Conservation (phyloP, 2,888 invertebrate genomes). For the Autographa pulchrina region DNA sequence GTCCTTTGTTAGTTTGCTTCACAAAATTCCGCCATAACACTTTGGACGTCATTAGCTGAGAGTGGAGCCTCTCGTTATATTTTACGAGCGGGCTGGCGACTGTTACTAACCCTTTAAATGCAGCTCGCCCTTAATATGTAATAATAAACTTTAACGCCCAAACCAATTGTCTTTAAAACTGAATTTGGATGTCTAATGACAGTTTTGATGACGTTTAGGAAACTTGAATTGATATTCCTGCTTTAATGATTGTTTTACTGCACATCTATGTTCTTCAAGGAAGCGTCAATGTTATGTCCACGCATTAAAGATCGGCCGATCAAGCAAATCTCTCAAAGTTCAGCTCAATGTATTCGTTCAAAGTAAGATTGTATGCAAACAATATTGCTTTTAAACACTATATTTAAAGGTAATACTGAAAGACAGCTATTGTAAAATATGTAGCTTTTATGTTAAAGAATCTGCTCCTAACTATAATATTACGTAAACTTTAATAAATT, state of each 20-base stretch:
- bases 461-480: not conserved
- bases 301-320: not conserved
- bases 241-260: not conserved
- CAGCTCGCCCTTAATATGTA: conserved; percentile 69
- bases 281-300: not conserved
- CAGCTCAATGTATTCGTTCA: no score
- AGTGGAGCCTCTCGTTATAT: conserved; percentile 74
- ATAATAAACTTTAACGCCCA: conserved; percentile 72
- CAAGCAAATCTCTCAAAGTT: not conserved
- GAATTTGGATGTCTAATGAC: conserved; percentile 11
- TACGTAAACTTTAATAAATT: conserved; percentile 16
- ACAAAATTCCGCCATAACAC: conserved; percentile 57
- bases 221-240: not conserved
- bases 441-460: not conserved
- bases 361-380: no score
- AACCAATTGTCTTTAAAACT: conserved; percentile 60
- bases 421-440: not conserved
- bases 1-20: conserved; percentile 58
- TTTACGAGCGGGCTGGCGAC: conserved; percentile 71
- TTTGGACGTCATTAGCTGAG: conserved; percentile 62
- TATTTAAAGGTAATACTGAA: no score
- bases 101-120: conserved; percentile 72
- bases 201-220: conserved; percentile 2
- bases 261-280: not conserved
- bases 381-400: no score